Evolutionary conservation across 2,113 vertebrate genomes (phyloP), one percentile per base, ranked within the genome.

Genomic region (Hippocampus abdominalis): DNA sequence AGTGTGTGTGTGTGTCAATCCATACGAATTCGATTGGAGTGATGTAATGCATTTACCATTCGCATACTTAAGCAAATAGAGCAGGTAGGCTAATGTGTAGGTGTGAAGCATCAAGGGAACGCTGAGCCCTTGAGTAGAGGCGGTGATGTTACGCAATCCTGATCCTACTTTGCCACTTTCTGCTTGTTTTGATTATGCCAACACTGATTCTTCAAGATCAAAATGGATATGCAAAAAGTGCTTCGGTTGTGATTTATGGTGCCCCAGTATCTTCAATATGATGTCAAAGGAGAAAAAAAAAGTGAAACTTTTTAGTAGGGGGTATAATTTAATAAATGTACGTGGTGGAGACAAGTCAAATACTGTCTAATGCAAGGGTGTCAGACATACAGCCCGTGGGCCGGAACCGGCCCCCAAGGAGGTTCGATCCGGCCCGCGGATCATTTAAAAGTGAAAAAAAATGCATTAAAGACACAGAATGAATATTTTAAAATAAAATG

Each of bases 111-210:
- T 65, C 73, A 25, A 83, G 44, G 74, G 69, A 72, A 79, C 59
- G 49, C 78, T 79, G 84, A 81, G 80, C 75, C 72, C 80, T 85
- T 78, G 72, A 82, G 83, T 77, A 83, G 48, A 80, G 29, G 74
- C 40, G 42, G 49, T 69, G 74, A 74, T 76, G 86, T 81, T 81
- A 73, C 74, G 72, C 73, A 79, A 65, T 73, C 68, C 72, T 60
- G 20, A 67, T 25, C 57, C 61, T 48, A 27, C 16, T 40, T 61
- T 68, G 46, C 40, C n/a, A 53, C 68, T 73, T 13, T 36, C 4
- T 66, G 44, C 18, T 66, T 40, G 59, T 61, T 39, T 20, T 61
- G 29, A 39, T 61, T 39, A 61, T 21, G 59, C 32, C 59, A 39
- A 61, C 59, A 11, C 32, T 21, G 59, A 16, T 27, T 7, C 15